Evolutionary conservation across 1,140 invertebrate genomes (phyloP).

Genomic region (Formica selysi): DNA sequence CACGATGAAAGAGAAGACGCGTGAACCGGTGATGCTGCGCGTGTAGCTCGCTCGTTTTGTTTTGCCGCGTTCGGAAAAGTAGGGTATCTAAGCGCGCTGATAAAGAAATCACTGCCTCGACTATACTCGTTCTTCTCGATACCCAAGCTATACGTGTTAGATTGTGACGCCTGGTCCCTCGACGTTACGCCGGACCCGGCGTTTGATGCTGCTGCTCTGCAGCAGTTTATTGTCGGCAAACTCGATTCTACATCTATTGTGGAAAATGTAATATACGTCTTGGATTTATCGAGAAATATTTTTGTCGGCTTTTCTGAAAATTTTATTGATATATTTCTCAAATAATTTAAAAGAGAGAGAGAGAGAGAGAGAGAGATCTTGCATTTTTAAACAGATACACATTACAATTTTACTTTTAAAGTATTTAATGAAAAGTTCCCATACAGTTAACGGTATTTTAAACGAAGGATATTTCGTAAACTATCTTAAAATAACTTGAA

Average conservation of each 20-base stretch:
- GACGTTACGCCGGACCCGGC: neutral
- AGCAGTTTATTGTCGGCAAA: constrained; percentile 8
- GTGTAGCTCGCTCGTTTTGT: constrained; percentile 67
- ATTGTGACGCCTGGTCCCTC: constrained; percentile 19
- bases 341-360: neutral
- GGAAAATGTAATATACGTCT: neutral
- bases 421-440: neutral
- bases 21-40: constrained; percentile 47
- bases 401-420: neutral
- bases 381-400: neutral
- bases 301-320: constrained; percentile 26
- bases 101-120: constrained; percentile 71
- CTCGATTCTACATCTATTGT: neutral
- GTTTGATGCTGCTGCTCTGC: neutral
- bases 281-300: neutral
- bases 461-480: constrained; percentile 10
- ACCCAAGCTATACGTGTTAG: constrained; percentile 30
- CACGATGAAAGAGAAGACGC: constrained; percentile 37
- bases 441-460: neutral
- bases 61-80: constrained; percentile 62
- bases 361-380: no score
- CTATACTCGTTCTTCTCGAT: constrained; percentile 8
- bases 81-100: constrained; percentile 75
- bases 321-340: neutral
- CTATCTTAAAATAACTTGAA: constrained; percentile 35